Conservation (phyloP, 1,140 invertebrate species). For the Listronotus oregonensis region DNA sequence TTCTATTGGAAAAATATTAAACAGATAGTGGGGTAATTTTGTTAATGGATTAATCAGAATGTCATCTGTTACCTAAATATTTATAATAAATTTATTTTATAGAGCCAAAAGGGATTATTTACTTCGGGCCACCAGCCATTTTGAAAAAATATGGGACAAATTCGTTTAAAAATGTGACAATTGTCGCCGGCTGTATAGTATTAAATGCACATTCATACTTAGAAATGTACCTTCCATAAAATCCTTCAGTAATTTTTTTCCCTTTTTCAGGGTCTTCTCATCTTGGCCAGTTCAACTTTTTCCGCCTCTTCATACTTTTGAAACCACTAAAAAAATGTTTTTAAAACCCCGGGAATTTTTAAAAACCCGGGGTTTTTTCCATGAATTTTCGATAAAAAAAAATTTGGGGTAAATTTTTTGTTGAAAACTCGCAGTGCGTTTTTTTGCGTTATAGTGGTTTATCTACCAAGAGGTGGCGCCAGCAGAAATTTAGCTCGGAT, state of each 20-base stretch:
- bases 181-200: background rate
- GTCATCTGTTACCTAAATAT: too few species aligned
- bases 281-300: slow-evolving; percentile 95
- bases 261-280: slow-evolving; percentile 93
- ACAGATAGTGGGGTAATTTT: too few species aligned
- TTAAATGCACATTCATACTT: slow-evolving; percentile 41
- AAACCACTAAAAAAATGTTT: slow-evolving; percentile 45
- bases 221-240: slow-evolving; percentile 84
- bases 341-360: slow-evolving; percentile 36
- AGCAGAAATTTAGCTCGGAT: too few species aligned
- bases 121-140: slow-evolving; percentile 52
- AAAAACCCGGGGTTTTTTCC: slow-evolving; percentile 47
- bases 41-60: too few species aligned
- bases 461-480: too few species aligned
- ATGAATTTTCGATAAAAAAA: slow-evolving; percentile 51
- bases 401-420: slow-evolving; percentile 53
- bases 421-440: slow-evolving; percentile 45
- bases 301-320: slow-evolving; percentile 92
- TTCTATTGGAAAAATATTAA: background rate
- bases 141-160: slow-evolving; percentile 55
- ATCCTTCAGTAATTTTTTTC: slow-evolving; percentile 93
- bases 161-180: slow-evolving; percentile 47
- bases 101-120: slow-evolving; percentile 32
- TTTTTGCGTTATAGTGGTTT: too few species aligned
- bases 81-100: background rate